Base-by-base conservation (phyloP, 2,888 invertebrate species). In the Leptopilina myrica region DNA sequence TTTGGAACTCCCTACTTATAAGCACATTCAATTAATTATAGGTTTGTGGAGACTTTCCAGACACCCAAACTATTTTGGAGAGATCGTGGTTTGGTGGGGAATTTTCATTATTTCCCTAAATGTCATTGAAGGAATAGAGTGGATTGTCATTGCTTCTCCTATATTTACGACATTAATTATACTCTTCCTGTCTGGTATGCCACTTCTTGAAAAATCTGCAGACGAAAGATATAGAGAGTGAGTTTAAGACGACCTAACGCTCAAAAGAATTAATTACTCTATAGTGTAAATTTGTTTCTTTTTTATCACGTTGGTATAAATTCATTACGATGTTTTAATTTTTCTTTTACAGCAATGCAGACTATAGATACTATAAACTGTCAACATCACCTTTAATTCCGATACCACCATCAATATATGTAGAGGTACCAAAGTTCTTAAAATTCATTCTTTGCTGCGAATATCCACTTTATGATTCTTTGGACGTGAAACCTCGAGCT, bases 21-120 rank as follows among this genome's bases (percentile, higher is more conserved):
- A n/a, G n/a, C n/a, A n/a, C n/a, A n/a, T n/a, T n/a, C n/a, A n/a
- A n/a, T n/a, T n/a, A n/a, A 40, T 85, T 83, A 9, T 86, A 94
- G 95, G 97, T 4, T 92, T 97, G 11, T 98, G 98, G 98, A 94
- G 96, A 62, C 92, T 97, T 65, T 98, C 98, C 0, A 93, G 98
- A 81, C 98, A 98, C 92, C 98, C 98, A 0, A 98, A 98, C 91
- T 98, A 98, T 90, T 98, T 98, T 90, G 98, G 98, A 0, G 98
- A 98, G 92, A 97, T 98, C 12, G 94, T 97, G 0, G 93, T 98
- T 15, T 98, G 98, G 98, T 97, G 98, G 96, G 98, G 98, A 5
- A 95, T 98, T 86, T 98, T 98, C 90, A 95, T 97, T 76, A 96
- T 98, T 91, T 96, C 97, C 0, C 92, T 97, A 56, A 97, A 97